These are phyloP conservation scores for Thysanoteuthis rhombus DNA, from an alignment of 2,888 invertebrate genomes.

Conservation along the genomic window DNA sequence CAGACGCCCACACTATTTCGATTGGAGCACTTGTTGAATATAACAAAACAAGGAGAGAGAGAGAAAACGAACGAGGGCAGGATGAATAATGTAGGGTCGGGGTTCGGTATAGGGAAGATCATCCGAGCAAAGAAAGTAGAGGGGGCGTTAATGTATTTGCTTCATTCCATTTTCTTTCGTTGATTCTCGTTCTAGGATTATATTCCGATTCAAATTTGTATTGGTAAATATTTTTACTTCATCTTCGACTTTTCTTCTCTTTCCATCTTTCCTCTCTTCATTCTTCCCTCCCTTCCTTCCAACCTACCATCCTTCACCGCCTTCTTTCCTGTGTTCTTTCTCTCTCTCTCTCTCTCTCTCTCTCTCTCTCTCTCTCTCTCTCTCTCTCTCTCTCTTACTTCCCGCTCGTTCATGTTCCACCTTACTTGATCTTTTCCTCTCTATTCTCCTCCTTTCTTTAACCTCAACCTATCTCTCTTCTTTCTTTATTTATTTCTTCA, in stretches of 20 bases:
- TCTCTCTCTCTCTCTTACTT: too few relatives aligned
- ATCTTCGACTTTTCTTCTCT: neutral
- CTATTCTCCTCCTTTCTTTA: neutral
- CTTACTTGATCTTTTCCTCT: accelerated
- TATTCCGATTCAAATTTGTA: neutral
- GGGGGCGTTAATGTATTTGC: neutral
- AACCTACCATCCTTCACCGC: too few relatives aligned
- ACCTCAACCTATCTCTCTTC: neutral
- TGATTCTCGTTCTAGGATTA: neutral
- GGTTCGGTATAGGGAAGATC: neutral
- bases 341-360: too few relatives aligned
- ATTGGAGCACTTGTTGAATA: neutral
- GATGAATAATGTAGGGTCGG: neutral
- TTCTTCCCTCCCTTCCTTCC: too few relatives aligned
- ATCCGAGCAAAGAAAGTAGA: neutral
- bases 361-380: too few relatives aligned
- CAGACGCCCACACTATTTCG: neutral
- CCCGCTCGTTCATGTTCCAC: neutral
- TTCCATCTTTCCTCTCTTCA: too few relatives aligned
- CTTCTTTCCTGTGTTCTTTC: too few relatives aligned
- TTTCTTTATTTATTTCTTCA: neutral
- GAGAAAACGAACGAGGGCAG: too few relatives aligned
- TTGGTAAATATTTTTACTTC: neutral
- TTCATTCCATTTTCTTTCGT: neutral
- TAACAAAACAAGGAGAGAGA: neutral